These are phyloP conservation scores for Melanargia galathea DNA, from an alignment of 2,888 invertebrate genomes.

Conservation along the genomic window DNA sequence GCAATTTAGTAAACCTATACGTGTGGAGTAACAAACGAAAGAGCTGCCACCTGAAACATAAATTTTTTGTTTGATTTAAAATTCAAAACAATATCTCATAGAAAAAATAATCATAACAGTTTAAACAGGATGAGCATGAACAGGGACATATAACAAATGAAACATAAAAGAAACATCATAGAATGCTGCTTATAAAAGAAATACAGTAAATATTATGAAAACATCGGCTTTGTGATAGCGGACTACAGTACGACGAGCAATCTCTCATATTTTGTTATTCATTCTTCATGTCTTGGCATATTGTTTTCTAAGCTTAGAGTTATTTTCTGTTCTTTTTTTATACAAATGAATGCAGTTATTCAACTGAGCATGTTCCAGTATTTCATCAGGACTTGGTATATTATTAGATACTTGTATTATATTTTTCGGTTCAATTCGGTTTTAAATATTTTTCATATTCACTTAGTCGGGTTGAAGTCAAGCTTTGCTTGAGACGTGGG, in stretches of 20 bases:
- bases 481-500: no score
- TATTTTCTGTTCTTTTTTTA: background rate
- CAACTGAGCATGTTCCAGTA: no score
- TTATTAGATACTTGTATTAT: no score
- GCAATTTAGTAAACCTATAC: no score
- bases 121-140: background rate
- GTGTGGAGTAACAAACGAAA: no score
- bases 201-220: background rate
- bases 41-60: no score
- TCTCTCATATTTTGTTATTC: background rate
- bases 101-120: background rate
- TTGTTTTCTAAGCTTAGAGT: constrained; percentile 6
- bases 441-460: no score
- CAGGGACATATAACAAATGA: background rate
- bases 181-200: constrained; percentile 1
- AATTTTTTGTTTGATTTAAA: no score
- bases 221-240: background rate
- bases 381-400: no score
- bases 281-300: background rate
- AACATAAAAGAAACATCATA: background rate
- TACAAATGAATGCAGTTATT: background rate
- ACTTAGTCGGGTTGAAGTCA: no score
- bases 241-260: background rate
- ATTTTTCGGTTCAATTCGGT: no score
- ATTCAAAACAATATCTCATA: background rate